Conservation (phyloP, 2,113 vertebrate genomes). For the Phrynocephalus versicolor region DNA sequence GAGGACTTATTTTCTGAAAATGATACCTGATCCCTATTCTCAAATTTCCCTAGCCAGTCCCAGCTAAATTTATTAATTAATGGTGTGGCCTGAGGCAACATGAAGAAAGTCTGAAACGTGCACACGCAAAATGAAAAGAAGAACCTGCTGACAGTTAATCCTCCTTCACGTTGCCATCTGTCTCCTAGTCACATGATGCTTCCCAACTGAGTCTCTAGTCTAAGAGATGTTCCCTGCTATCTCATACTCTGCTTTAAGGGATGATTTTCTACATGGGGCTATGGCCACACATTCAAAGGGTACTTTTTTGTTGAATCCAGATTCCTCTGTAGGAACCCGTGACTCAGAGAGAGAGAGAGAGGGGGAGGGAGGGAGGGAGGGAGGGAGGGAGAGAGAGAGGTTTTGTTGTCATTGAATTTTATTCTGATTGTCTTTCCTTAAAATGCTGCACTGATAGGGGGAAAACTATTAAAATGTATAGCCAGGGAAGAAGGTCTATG, state of each 20-base stretch:
- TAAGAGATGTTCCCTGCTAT: conserved; percentile 62
- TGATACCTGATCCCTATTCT: conserved; percentile 1
- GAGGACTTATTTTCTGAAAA: rapidly evolving
- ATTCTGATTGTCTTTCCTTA: neutral
- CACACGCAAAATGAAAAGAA: conserved; percentile 58
- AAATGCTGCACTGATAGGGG: neutral
- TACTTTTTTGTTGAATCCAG: conserved; percentile 43
- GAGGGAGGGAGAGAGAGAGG: conserved; percentile 58
- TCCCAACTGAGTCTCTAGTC: conserved; percentile 68
- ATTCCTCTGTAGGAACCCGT: conserved; percentile 38
- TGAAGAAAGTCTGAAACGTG: conserved; percentile 47
- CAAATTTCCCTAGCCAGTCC: neutral
- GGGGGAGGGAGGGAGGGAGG: too few species aligned
- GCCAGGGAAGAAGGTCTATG: neutral
- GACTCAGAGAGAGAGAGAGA: conserved; percentile 63
- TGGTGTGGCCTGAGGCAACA: conserved; percentile 45
- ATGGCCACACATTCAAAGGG: conserved; percentile 44
- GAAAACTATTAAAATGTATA: conserved; percentile 27
- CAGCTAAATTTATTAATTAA: neutral
- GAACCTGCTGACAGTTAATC: conserved; percentile 67
- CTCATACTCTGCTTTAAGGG: conserved; percentile 70
- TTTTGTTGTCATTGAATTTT: neutral
- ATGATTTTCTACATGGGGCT: conserved; percentile 57
- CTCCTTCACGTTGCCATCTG: conserved; percentile 71
- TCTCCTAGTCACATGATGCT: conserved; percentile 66